Evolutionary conservation across 2,797 vertebrate genomes (phyloP), one percentile per base, ranked within the genome.

Genomic region (Enteromius viviparus): DNA sequence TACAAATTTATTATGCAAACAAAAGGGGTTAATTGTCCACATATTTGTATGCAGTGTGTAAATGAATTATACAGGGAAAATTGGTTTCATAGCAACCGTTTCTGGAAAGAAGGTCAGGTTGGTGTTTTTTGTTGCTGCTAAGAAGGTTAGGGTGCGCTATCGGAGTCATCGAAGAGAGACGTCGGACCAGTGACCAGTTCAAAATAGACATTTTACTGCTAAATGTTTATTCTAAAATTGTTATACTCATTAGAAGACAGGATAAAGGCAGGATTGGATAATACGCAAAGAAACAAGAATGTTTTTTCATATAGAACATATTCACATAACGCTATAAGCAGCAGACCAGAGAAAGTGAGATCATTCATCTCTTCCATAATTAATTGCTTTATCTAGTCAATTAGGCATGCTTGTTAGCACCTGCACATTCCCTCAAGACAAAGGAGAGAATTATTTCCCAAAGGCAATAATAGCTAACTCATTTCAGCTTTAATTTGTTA

Each of bases 11-110:
- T 95, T 94, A 95, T 95, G 94, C 93, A 95, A 95, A 95, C 94
- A 95, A 92, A 94, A 93, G 92, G 91, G 92, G 91, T 94, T 94
- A 95, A 95, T 95, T 94, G 94, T 95, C 93, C 91, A 94, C 92
- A 94, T 94, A 94, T 95, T 95, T 94, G 93, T 92, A 93, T 95
- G 92, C 87, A 84, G 90, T 87, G 91, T 91, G 92, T 94, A 94
- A 94, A 95, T 94, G 88, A 93, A 94, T 94, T 94, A 92, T 92
- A 91, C 87, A 86, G 87, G 87, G 55, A 81, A 84, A 55, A 64
- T 34, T 55, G 23, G 93, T 95, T 90, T 92, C 94, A 80, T 94
- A 94, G 94, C 94, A 95, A 95, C 94, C 76, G 34, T 51, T 81
- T 78, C 77, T 85, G 85, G 79, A 76, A 85, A n/a, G 76, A 87